Conservation (phyloP, 1,140 invertebrate species). For the Lepidurus couesii region DNA sequence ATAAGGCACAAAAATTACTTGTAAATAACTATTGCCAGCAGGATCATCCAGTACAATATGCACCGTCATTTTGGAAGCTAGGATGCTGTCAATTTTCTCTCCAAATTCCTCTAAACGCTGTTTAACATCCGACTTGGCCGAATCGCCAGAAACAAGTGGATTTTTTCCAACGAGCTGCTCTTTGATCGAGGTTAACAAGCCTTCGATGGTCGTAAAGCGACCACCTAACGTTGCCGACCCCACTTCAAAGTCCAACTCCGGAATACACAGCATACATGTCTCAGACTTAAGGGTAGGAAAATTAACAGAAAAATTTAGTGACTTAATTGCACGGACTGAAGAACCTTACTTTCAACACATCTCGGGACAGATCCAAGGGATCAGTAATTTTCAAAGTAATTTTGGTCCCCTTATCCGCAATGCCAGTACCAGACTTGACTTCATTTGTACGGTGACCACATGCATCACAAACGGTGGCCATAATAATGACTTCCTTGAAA, state of each 20-base stretch:
- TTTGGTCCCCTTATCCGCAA: constrained; percentile 72
- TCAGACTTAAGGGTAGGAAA: constrained; percentile 63
- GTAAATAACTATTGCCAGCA: constrained; percentile 90
- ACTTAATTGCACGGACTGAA: background rate
- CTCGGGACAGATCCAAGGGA: constrained; percentile 76
- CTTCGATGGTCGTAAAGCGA: constrained; percentile 93
- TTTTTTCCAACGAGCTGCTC: constrained; percentile 62
- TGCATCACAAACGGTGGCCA: constrained; percentile 85
- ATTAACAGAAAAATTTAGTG: constrained; percentile 9
- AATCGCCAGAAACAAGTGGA: constrained; percentile 68
- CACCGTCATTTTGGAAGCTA: constrained; percentile 52
- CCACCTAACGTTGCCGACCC: constrained; percentile 80
- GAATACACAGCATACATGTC: constrained; percentile 78
- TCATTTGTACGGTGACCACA: constrained; percentile 91
- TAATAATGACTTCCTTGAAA: constrained; percentile 96
- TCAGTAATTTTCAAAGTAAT: constrained; percentile 69
- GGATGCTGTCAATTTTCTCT: constrained; percentile 59
- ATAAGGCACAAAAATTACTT: constrained; percentile 54
- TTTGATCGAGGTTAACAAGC: constrained; percentile 60
- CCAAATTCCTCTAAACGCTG: constrained; percentile 59
- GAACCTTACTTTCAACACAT: constrained; percentile 78
- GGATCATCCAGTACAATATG: constrained; percentile 90
- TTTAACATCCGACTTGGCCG: constrained; percentile 50
- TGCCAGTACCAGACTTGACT: constrained; percentile 88
- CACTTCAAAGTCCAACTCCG: constrained; percentile 83